Base-by-base conservation (phyloP, 2,113 vertebrate genomes). In the Benthochromis sp. region DNA sequence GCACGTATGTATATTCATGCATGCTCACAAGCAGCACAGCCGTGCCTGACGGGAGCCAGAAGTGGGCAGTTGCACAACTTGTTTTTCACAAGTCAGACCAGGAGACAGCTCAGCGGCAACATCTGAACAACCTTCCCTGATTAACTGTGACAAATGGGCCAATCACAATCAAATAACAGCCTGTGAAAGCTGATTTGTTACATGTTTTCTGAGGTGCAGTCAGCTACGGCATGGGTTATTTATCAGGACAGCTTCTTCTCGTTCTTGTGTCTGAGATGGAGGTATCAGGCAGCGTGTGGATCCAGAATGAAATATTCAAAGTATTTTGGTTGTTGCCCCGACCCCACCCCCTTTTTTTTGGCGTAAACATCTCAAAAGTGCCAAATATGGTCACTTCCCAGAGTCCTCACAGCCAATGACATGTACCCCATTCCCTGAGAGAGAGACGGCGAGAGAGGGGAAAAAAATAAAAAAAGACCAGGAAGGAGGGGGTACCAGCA, bases 61-160 rank as follows among this genome's bases (percentile, higher is more conserved):
- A 92, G 92, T 92, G 92, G 92, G 94, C 84, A 88, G 90, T 95
- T 94, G 93, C 94, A 94, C 95, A 95, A 96, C 94, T 92, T 94
- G 94, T 96, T 95, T 94, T 95, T 90, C 80, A 21, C 55, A 5
- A 90, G 89, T 90, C 76, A 50, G 45, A 87, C 86, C 80, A 80
- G 88, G 53, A 94, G 89, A 94, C 91, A 89, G 83, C 91, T 90
- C 83, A 89, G 90, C 55, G 16, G 90, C 89, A 93, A 89, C 90
- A 89, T 93, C 84, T 92, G 83, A 92, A 91, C 90, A 88, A 66
- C n/a, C 84, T 85, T 53, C 55, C 34, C 57, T 80, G 90, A 93
- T 92, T 92, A 91, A 92, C 71, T 63, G 38, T 16, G 89, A 84
- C 89, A 87, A 91, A 88, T 53, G 81, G 63, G 31, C 47, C 50